Base-by-base conservation (phyloP, 2,113 vertebrate genomes). In the Heterocephalus glaber region DNA sequence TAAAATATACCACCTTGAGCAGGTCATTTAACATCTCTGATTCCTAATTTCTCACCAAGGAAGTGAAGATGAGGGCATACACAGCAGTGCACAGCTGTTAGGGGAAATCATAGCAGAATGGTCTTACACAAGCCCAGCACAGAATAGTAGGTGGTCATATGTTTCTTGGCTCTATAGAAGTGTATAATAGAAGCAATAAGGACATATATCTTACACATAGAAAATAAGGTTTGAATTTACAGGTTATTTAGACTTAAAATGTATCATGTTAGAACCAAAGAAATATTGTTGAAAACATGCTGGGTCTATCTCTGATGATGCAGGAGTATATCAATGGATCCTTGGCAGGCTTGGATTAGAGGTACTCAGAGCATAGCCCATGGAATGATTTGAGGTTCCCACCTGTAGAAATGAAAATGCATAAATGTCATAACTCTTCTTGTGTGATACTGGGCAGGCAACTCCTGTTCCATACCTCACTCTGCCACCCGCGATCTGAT, bases 371-470 rank as follows among this genome's bases (percentile, higher is more conserved):
- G 86, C 86, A 97, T 97, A 95, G 97, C 86, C 76, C 92, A 87
- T 0, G 0, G 90, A 97, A 98, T 98, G 98, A 98, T 98, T 98
- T 98, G 98, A 98, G 97, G 96, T 97, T 96, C 96, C 98, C 98
- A 98, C 98, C 98, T 98, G 98, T 98, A 98, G 98, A 98, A 98
- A 99, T 98, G 98, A 98, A 98, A 98, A 98, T 98, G 98, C 98
- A 98, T 98, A 98, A 98, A 98, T 98, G 98, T 97, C 97, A 0
- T 98, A 98, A 99, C 97, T 99, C 98, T 98, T 98, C 96, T 91
- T 95, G 90, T 79, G 94, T 94, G 96, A 94, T 96, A 76, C 90
- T 82, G 92, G 0, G 0, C 92, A 97, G 97, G 97, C 98, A 98
- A 97, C 95, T 98, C 95, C 96, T 83, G 92, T 94, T 98, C 93